Evolutionary conservation across 2,888 invertebrate genomes (phyloP).

Genomic region (Pimpla rufipes): DNA sequence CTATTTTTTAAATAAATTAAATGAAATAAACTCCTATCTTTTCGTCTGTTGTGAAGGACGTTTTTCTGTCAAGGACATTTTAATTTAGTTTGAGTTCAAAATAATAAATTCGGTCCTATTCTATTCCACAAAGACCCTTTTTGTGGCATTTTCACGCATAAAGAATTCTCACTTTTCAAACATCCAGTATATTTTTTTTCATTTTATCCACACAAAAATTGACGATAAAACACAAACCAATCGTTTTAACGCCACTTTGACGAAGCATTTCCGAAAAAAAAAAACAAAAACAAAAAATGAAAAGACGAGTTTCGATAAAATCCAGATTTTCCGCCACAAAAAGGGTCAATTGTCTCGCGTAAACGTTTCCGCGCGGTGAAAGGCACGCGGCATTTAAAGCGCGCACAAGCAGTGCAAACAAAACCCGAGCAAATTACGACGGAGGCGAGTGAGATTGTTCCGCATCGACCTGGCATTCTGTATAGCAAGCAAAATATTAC

Average conservation of each 20-base stretch:
- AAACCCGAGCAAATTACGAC: conserved; percentile 30
- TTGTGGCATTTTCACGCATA: background rate
- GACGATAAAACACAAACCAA: background rate
- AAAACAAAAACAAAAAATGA: background rate
- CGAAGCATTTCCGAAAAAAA: background rate
- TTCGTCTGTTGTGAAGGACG: background rate
- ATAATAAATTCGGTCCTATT: background rate
- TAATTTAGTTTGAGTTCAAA: background rate
- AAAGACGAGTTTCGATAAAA: background rate
- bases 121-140: background rate
- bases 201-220: no score
- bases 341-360: background rate
- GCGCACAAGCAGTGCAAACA: conserved; percentile 7
- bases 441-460: conserved; percentile 53
- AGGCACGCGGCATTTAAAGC: background rate
- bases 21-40: no score
- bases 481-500: conserved; percentile 56
- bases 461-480: conserved; percentile 52
- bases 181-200: no score
- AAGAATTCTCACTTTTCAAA: no score
- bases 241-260: background rate
- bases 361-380: conserved; percentile 19
- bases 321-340: background rate
- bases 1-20: background rate
- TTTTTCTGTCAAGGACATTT: background rate